These are phyloP conservation scores for Tragelaphus scriptus DNA, from an alignment of 2,113 vertebrate species.

Conservation along the genomic window DNA sequence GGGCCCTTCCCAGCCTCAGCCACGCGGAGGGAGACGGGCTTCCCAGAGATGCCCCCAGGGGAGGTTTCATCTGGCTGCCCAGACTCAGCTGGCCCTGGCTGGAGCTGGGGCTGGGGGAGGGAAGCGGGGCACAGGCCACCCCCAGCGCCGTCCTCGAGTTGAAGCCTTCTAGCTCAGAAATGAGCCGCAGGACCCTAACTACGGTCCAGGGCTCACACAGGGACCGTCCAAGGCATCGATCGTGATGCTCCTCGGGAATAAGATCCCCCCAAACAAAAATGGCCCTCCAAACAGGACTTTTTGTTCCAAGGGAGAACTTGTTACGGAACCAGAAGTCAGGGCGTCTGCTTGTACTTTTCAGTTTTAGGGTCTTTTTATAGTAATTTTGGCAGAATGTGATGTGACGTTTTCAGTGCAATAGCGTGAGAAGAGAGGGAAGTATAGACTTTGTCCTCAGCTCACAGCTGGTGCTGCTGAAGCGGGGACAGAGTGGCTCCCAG, in stretches of 20 bases:
- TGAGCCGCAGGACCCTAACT: not conserved
- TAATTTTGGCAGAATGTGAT: not conserved
- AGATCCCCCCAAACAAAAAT: not conserved
- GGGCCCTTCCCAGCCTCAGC: not conserved
- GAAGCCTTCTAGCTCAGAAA: not conserved
- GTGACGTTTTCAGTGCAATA: accelerated
- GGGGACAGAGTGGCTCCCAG: accelerated
- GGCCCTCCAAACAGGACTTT: accelerated
- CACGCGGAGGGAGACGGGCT: accelerated
- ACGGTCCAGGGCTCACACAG: not conserved
- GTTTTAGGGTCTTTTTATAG: not conserved
- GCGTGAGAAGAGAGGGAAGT: accelerated
- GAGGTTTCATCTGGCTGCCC: accelerated
- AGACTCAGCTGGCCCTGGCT: not conserved
- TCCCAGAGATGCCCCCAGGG: accelerated
- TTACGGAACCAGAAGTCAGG: not conserved
- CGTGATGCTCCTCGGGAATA: not conserved
- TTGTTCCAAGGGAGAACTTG: not conserved
- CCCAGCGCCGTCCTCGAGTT: conserved; percentile 1
- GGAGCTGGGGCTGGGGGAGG: not conserved
- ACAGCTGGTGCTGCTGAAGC: not conserved
- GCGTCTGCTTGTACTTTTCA: not conserved
- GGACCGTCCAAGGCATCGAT: not conserved
- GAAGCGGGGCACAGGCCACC: accelerated
- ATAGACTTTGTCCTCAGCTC: not conserved